phyloP scores from a whole-genome alignment of 2,888 invertebrate species.

The Phrixothrix hirtus region DNA sequence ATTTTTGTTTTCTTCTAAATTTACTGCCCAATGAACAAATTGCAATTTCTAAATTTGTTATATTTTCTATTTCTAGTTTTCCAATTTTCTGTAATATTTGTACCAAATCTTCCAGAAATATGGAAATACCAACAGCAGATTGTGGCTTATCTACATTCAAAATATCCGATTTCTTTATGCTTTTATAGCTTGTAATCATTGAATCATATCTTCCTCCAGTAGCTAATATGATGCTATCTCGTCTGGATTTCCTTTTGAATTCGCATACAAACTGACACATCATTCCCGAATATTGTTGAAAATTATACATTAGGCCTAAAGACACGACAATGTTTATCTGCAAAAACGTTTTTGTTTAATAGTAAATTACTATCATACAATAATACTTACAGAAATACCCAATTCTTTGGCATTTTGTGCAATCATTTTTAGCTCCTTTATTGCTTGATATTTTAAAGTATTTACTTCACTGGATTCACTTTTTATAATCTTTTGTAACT shows the following conservation, averaged over 20 bases:
- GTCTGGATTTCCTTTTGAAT: conserved; percentile 60
- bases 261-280: conserved; percentile 70
- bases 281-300: conserved; percentile 68
- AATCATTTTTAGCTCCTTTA: conserved; percentile 76
- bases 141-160: conserved; percentile 49
- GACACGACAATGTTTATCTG: conserved; percentile 66
- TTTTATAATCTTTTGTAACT: conserved; percentile 68
- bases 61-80: conserved; percentile 55
- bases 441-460: conserved; percentile 67
- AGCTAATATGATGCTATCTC: conserved; percentile 70
- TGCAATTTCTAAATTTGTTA: conserved; percentile 62
- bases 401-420: conserved; percentile 71
- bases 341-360: no score
- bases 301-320: conserved; percentile 64
- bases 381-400: conserved; percentile 74
- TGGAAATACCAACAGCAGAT: conserved; percentile 80
- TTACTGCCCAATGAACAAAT: conserved; percentile 68
- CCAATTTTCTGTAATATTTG: conserved; percentile 62
- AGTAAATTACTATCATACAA: no score
- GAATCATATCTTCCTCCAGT: conserved; percentile 90
- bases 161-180: conserved; percentile 48
- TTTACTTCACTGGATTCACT: conserved; percentile 68
- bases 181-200: conserved; percentile 73
- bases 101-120: conserved; percentile 80
- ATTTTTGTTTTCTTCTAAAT: conserved; percentile 62